These are phyloP conservation scores for Rhorus exstirpatorius DNA, from an alignment of 2,888 invertebrate species.

Conservation along the genomic window DNA sequence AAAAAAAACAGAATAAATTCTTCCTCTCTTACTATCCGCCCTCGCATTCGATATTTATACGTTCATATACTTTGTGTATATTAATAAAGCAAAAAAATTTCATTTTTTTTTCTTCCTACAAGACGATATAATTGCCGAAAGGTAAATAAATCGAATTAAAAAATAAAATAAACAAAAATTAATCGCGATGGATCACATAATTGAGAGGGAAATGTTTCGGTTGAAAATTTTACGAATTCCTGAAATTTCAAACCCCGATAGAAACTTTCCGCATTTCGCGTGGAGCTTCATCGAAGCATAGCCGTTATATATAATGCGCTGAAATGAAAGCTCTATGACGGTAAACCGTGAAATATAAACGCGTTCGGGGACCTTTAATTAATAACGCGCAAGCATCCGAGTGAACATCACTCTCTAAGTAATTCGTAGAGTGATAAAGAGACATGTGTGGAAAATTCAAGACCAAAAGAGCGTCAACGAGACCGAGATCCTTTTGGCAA, in stretches of 20 bases:
- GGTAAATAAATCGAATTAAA: too few species aligned
- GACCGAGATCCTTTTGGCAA: slow-evolving; percentile 57
- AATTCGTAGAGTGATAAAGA: slow-evolving; percentile 24
- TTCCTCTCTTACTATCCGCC: slow-evolving; percentile 26
- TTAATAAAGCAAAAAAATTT: neutral
- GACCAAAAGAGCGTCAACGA: slow-evolving; percentile 38
- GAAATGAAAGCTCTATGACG: slow-evolving; percentile 8
- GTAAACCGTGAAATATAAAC: slow-evolving; percentile 33
- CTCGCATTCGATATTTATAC: slow-evolving; percentile 28
- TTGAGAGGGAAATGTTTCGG: neutral
- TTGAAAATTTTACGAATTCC: neutral
- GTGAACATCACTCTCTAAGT: slow-evolving; percentile 45
- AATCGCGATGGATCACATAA: neutral
- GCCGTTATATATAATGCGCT: neutral
- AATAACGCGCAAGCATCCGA: slow-evolving; percentile 64
- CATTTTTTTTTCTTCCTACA: too few species aligned
- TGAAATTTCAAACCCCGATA: neutral
- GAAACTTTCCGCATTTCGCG: neutral
- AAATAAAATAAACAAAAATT: too few species aligned
- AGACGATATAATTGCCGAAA: too few species aligned
- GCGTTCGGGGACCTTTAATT: slow-evolving; percentile 61
- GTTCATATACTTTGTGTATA: neutral
- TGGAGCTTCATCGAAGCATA: neutral
- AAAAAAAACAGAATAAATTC: slow-evolving; percentile 29
- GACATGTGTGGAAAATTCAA: slow-evolving; percentile 15